A percentile compares a stretch with the other conserved stretches of the same genome.
These are phyloP conservation scores for Pseudotriccus pelzelni DNA, from an alignment of 2,797 vertebrate genomes.

Conservation along the genomic window DNA sequence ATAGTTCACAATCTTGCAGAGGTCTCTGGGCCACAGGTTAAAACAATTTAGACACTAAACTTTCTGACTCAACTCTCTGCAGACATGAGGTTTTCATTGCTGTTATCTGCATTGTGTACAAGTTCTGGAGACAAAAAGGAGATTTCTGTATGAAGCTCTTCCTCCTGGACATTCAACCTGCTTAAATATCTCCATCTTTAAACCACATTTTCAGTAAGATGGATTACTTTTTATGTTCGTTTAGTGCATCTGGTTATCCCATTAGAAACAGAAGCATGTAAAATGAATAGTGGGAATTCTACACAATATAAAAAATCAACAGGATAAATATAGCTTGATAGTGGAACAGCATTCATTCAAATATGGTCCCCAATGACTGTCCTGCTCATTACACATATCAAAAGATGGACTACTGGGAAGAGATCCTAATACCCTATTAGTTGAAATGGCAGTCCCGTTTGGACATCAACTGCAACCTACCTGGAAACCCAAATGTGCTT, in stretches of 20 bases:
- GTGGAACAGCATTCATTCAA: not conserved
- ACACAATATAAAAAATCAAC: not conserved
- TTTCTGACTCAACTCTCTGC: not conserved
- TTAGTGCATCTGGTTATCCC: not conserved
- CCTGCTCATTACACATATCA: not conserved
- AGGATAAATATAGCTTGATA: not conserved
- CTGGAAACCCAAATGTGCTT: not conserved
- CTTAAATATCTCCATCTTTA: constrained; percentile 17
- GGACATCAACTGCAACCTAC: not conserved
- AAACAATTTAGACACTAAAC: not conserved
- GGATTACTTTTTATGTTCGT: not conserved
- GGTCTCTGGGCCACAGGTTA: not conserved
- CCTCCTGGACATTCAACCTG: not conserved
- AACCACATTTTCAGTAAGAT: not conserved
- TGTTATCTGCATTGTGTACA: constrained; percentile 1
- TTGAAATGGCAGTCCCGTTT: not conserved
- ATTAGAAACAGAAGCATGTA: not conserved
- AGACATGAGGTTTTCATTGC: not conserved
- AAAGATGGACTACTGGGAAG: not conserved
- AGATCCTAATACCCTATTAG: not conserved
- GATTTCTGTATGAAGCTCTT: not conserved
- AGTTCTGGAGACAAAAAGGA: constrained; percentile 13
- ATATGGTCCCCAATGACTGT: not conserved
- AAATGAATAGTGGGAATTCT: constrained; percentile 24
- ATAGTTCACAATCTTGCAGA: not conserved